phyloP scores from a whole-genome alignment of 2,113 vertebrate genomes.

The Otus sunia region DNA sequence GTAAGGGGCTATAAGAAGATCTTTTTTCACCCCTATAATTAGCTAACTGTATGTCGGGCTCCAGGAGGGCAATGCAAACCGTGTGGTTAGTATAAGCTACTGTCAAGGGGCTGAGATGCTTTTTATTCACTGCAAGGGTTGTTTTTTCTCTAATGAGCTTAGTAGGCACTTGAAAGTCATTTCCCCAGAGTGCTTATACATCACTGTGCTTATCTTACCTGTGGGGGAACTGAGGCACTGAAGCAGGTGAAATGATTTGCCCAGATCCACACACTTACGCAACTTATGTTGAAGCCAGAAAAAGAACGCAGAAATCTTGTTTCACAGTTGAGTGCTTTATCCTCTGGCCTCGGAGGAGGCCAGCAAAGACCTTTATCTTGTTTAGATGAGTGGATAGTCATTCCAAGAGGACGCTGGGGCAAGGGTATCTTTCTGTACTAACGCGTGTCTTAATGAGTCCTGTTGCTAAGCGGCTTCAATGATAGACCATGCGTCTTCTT shows the following conservation, averaged over 20 bases:
- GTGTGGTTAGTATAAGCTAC: neutral
- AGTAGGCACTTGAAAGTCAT: constrained; percentile 24
- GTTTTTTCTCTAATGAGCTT: constrained; percentile 17
- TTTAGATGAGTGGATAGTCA: constrained; percentile 44
- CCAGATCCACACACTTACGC: neutral
- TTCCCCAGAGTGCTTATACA: constrained; percentile 9
- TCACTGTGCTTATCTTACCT: constrained; percentile 40
- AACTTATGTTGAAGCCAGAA: neutral
- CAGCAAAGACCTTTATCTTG: constrained; percentile 45
- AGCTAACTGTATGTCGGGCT: neutral
- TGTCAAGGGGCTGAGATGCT: neutral
- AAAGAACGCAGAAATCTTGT: constrained; percentile 49
- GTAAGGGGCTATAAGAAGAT: neutral
- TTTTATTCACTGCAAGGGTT: neutral
- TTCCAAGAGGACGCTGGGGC: neutral
- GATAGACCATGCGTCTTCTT: constrained; percentile 38
- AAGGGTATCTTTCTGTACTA: constrained; percentile 35
- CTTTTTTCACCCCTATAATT: neutral
- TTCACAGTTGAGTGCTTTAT: constrained; percentile 50
- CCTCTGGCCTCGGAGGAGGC: constrained; percentile 17
- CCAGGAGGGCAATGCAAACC: neutral
- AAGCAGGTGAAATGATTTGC: constrained; percentile 44
- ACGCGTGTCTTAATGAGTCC: constrained; percentile 24
- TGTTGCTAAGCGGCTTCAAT: constrained; percentile 34
- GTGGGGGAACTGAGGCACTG: constrained; percentile 36